Conservation (phyloP, 2,113 vertebrate species). For the Chinchilla lanigera region DNA sequence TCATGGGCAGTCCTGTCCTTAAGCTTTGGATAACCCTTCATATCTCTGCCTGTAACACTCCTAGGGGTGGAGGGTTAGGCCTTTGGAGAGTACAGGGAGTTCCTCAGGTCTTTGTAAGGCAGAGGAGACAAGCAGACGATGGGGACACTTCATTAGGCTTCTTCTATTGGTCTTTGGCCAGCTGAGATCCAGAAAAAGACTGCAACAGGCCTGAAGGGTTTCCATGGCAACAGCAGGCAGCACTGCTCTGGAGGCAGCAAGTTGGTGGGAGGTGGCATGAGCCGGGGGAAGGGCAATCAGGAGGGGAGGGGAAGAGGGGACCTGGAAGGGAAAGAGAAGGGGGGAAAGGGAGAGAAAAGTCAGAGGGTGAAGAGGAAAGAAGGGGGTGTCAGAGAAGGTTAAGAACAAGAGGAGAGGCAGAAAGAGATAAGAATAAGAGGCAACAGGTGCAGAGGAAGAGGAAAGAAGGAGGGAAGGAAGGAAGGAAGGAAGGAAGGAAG, state of each 20-base stretch:
- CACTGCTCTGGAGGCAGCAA: conserved; percentile 9
- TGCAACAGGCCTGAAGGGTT: conserved; percentile 59
- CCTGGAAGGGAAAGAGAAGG: neutral
- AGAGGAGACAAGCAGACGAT: neutral
- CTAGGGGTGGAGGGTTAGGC: neutral
- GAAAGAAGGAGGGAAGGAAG: neutral
- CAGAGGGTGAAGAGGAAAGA: no score
- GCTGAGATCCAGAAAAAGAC: conserved; percentile 76
- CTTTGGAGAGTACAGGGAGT: neutral
- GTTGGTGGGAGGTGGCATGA: neutral
- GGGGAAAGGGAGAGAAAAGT: neutral
- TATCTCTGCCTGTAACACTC: neutral
- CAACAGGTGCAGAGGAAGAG: neutral
- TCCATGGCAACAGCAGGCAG: conserved; percentile 81
- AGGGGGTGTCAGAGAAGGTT: neutral
- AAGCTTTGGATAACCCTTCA: neutral
- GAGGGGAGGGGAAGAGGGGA: neutral
- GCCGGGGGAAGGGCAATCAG: neutral
- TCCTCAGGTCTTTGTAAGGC: neutral
- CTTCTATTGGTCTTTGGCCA: conserved; percentile 76
- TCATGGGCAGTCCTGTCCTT: neutral
- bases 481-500: neutral
- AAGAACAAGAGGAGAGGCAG: neutral
- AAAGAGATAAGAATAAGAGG: neutral
- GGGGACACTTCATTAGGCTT: conserved; percentile 47